Conservation (phyloP, 2,797 vertebrate species). For the Pantherophis vulpinus region DNA sequence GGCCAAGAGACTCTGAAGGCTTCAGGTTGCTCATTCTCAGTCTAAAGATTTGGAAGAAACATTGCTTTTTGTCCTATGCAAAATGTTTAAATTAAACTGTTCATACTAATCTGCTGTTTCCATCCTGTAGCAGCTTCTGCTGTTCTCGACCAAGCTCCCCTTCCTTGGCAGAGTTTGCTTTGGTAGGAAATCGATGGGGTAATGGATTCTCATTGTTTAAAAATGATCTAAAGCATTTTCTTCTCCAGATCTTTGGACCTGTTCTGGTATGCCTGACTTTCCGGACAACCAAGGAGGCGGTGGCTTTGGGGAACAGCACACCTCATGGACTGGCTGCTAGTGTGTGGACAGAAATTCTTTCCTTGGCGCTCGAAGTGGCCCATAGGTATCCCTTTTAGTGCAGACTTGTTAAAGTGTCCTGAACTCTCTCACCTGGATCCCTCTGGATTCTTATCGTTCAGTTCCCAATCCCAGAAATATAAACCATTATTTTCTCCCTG, state of each 20-base stretch:
- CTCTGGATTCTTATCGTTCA: not conserved
- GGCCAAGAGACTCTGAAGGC: not conserved
- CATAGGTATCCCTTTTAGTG: slow-evolving; percentile 68
- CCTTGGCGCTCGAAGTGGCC: slow-evolving; percentile 82
- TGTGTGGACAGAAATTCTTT: slow-evolving; percentile 88
- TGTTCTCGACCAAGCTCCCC: not conserved
- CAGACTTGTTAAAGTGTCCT: not conserved
- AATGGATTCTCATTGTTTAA: not conserved
- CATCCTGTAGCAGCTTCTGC: not conserved
- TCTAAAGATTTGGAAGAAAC: not conserved
- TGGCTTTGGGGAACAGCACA: slow-evolving; percentile 80
- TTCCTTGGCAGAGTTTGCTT: not conserved
- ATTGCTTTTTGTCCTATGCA: not conserved
- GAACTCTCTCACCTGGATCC: not conserved
- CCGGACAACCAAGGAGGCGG: slow-evolving; percentile 80
- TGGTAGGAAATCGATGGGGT: too few species aligned
- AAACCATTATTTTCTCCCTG: not conserved
- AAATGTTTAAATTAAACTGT: not conserved
- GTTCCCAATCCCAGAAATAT: not conserved
- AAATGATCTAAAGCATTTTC: not conserved
- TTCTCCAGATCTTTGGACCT: slow-evolving; percentile 73
- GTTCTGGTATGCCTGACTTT: slow-evolving; percentile 82
- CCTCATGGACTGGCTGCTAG: slow-evolving; percentile 79
- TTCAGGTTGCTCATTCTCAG: not conserved
- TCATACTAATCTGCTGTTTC: not conserved